These are phyloP conservation scores for Mantis religiosa DNA, from an alignment of 2,888 invertebrate species.

Conservation along the genomic window DNA sequence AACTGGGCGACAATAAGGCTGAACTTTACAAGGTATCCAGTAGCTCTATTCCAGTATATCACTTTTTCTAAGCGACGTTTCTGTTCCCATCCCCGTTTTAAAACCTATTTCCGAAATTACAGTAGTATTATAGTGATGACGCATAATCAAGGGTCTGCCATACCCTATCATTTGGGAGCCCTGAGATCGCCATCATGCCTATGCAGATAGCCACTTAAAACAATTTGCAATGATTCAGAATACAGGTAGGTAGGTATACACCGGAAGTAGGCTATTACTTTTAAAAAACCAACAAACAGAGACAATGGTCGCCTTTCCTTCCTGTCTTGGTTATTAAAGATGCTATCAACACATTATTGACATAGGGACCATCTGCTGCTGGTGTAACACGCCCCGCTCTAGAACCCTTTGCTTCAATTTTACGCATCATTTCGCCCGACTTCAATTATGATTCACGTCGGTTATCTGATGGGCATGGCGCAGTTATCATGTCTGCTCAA, in stretches of 20 bases:
- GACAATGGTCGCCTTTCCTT: neutral
- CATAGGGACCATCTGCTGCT: neutral
- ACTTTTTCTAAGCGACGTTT: no score
- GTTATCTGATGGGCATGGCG: neutral
- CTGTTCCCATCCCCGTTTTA: neutral
- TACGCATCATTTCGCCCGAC: neutral
- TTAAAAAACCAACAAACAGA: neutral
- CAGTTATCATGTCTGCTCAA: neutral
- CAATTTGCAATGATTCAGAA: neutral
- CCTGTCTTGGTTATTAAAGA: neutral
- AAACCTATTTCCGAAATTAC: neutral
- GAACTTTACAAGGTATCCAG: no score
- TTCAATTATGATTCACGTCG: neutral
- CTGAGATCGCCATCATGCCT: neutral
- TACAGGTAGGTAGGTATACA: neutral
- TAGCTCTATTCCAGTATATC: no score
- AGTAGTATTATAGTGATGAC: neutral
- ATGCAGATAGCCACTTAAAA: neutral
- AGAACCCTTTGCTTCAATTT: neutral
- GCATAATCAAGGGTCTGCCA: neutral
- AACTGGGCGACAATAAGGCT: no score
- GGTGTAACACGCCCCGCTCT: neutral
- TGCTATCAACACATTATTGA: neutral
- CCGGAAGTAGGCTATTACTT: neutral
- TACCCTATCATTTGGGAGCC: neutral